Base-by-base conservation (phyloP, 2,888 invertebrate species). In the Eudasyphora cyanicolor region DNA sequence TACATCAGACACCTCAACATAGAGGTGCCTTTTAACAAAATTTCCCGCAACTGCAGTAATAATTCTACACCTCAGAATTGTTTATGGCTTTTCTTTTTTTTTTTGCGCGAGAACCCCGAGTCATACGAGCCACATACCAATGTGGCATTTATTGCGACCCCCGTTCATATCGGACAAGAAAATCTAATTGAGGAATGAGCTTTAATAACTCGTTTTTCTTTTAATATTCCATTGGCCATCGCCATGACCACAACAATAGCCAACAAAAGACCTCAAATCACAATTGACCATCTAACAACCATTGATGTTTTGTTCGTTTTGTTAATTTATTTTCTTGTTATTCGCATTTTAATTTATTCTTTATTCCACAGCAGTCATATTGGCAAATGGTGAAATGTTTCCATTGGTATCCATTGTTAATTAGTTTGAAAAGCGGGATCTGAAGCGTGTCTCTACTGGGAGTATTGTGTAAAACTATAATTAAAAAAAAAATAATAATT, bases 231-330 rank as follows among this genome's bases (percentile, higher is more conserved):
- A 29, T 29, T 29, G 57, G 19, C 57, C 57, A 29, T 29, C 24
- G 24, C 10, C 38, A 10, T 2, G 19, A 29, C n/a, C 32, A 60
- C 29, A 4, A 1, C 29, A 60, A 7, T 2, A 10, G 5, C 14
- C 24, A 27, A 10, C 8, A 60, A 24, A n/a, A 29, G 24, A 6
- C 29, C 14, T 29, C 57, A 27, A 27, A 60, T 60, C 57, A 24
- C 24, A 29, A 60, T 60, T 60, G 57, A 60, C 24, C 57, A 60
- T 60, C 57, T 54, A 54, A 17, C n/a, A 45, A 32, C 4, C 32
- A n/a, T n/a, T n/a, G 32, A 32, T 10, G 45, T n/a, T n/a, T n/a
- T n/a, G n/a, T 45, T 45, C 14, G 45, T 8, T n/a, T n/a, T 51
- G 51, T 51, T 51, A 19, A 51, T 19, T n/a, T 60, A 29, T 29